Base-by-base conservation (phyloP, 2,113 vertebrate species). In the Dunckerocampus dactyliophorus region DNA sequence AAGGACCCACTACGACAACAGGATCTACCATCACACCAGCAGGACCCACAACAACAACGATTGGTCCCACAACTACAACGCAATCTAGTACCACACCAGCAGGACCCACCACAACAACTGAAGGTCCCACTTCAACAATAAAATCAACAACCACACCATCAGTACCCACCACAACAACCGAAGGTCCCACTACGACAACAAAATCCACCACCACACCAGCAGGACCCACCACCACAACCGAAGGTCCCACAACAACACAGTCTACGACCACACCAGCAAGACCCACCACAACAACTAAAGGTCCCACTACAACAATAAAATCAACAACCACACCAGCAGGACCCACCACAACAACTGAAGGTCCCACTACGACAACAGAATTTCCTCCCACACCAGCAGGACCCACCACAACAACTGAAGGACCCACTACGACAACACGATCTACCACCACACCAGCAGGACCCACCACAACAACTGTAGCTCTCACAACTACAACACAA, bases 281-380 rank as follows among this genome's bases (percentile, higher is more conserved):
- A 16, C 37, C 56, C 10, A 13, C 39, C 6, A 58, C 46, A 0
- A 64, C 59, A 17, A 52, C 61, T 10, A 11, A 4, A 28, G 19
- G 7, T 12, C 8, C 65, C 22, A 31, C 49, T 0, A 31, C 56
- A 13, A 34, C 50, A 19, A 52, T 47, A 8, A 17, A 7, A 19
- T n/a, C 48, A 1, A 59, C 63, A 21, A 34, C 34, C 1, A 2
- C 17, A 6, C 10, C 49, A 31, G 19, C 56, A 2, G 8, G 14
- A 14, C 1, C 64, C 2, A 0, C 59, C 1, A 22, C 57, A 1
- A 47, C 65, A 10, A 17, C 61, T 1, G 3, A 31, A 22, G 28
- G 4, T 6, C 20, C 60, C 31, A 53, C 63, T 0, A 49, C 72
- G 22, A 52, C 64, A 2, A 58, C 71, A 7, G 11, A n/a, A 42